A percentile compares a stretch with the other conserved stretches of the same genome.
Conservation (phyloP, 2,113 vertebrate genomes). For the Limnothrissa miodon region DNA sequence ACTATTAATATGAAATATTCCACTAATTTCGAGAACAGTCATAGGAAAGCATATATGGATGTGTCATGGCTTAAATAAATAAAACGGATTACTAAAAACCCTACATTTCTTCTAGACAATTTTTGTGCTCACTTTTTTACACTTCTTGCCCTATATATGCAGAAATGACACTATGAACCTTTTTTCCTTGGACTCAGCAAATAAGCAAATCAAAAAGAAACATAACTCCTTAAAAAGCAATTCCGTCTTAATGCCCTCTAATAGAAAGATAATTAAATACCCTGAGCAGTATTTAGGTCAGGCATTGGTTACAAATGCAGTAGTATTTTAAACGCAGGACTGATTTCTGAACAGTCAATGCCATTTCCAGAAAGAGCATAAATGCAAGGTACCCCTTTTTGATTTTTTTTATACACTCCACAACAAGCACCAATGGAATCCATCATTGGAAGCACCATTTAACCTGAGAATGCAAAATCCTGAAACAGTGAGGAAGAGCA, state of each 20-base stretch:
- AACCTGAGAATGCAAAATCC: slow-evolving; percentile 1
- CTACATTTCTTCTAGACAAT: background rate
- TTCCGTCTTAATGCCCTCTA: background rate
- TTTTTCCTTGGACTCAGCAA: background rate
- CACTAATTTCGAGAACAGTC: background rate
- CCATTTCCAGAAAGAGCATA: background rate
- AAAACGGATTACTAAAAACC: background rate
- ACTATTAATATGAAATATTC: background rate
- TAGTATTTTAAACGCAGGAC: background rate
- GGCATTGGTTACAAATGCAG: slow-evolving; percentile 10
- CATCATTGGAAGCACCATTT: background rate
- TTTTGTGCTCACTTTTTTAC: background rate
- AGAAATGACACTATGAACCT: background rate
- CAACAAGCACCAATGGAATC: background rate
- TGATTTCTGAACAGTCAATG: background rate
- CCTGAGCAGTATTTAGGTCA: background rate
- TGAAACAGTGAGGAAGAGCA: background rate
- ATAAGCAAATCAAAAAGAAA: background rate
- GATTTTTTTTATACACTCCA: background rate
- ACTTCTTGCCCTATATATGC: background rate
- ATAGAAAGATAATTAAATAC: background rate
- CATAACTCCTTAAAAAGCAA: background rate
- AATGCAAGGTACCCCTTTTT: background rate
- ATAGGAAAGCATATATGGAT: background rate
- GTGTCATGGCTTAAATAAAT: background rate